These are phyloP conservation scores for Sanderia malayensis DNA, from an alignment of 30 jellyfish, hydroid and myxozoan genomes.

Conservation along the genomic window DNA sequence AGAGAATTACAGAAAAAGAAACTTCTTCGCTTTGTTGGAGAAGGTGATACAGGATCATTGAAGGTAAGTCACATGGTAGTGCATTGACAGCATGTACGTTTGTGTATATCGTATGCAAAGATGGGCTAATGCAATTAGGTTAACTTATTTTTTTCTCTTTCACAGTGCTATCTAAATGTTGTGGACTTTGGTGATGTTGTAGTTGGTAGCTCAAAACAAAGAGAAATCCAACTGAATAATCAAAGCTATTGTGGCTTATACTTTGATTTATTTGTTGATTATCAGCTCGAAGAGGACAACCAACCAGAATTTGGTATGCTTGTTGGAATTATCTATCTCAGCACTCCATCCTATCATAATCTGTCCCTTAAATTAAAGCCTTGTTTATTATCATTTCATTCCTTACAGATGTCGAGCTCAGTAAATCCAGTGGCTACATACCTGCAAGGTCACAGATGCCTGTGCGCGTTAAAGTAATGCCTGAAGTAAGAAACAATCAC, in stretches of 20 bases:
- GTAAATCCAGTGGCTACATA: conserved; percentile 11
- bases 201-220: conserved; percentile 50
- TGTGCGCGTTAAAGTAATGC: conserved; percentile 18
- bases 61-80: conserved; percentile 34
- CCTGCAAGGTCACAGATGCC: conserved; percentile 66
- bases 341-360: no score
- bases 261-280: conserved; percentile 11
- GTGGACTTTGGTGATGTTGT: conserved; percentile 61
- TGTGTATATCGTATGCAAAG: no score
- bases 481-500: conserved; percentile 23
- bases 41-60: conserved; percentile 62
- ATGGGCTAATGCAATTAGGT: no score
- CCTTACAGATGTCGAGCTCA: conserved; percentile 31
- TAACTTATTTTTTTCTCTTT: background rate
- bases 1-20: conserved; percentile 14
- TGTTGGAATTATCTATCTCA: no score
- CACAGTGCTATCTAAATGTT: conserved; percentile 43
- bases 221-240: conserved; percentile 38
- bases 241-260: conserved; percentile 74
- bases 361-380: no score
- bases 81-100: no score
- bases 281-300: conserved; percentile 2
- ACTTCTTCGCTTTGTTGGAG: conserved; percentile 70
- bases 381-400: background rate
- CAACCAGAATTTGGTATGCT: no score